A percentile compares a stretch with the other conserved stretches of the same genome.
phyloP scores from a whole-genome alignment of 2,888 invertebrate genomes.

The Eubasilissa splendida region DNA sequence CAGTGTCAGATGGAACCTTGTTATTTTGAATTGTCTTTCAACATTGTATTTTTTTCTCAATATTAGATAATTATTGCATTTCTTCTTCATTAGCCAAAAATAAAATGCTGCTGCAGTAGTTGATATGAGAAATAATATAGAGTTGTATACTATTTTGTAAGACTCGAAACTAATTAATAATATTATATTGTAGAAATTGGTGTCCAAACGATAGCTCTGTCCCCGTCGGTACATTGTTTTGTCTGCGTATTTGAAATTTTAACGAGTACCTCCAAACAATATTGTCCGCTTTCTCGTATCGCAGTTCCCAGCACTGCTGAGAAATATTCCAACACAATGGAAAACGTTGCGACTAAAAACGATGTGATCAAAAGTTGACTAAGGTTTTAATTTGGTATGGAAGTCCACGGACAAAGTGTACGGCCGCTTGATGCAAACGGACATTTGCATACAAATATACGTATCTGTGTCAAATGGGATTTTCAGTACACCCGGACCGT shows the following conservation, averaged over 20 bases:
- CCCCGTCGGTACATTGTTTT: slow-evolving; percentile 2
- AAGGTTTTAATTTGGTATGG: slow-evolving; percentile 20
- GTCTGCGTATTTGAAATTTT: neutral
- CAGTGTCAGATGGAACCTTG: no score
- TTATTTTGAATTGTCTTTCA: no score
- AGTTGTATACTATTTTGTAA: no score
- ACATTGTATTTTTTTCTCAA: no score
- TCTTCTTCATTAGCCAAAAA: no score
- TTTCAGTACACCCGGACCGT: neutral
- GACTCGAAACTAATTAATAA: no score
- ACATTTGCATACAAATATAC: neutral
- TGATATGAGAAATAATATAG: no score
- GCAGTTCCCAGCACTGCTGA: slow-evolving; percentile 3
- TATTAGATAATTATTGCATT: no score
- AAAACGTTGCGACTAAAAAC: slow-evolving; percentile 15
- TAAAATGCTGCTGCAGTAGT: no score
- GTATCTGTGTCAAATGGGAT: neutral
- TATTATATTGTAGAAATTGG: no score
- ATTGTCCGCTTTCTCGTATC: neutral
- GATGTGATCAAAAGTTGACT: slow-evolving; percentile 27
- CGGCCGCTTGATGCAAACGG: neutral
- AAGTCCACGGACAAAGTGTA: slow-evolving; percentile 18
- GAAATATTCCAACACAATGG: slow-evolving; percentile 13
- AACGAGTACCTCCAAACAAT: neutral
- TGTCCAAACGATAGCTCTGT: neutral